A percentile compares a stretch with the other conserved stretches of the same genome.
Evolutionary conservation across 2,888 invertebrate genomes (phyloP).

Genomic region (Lamellibrachia satsuma): DNA sequence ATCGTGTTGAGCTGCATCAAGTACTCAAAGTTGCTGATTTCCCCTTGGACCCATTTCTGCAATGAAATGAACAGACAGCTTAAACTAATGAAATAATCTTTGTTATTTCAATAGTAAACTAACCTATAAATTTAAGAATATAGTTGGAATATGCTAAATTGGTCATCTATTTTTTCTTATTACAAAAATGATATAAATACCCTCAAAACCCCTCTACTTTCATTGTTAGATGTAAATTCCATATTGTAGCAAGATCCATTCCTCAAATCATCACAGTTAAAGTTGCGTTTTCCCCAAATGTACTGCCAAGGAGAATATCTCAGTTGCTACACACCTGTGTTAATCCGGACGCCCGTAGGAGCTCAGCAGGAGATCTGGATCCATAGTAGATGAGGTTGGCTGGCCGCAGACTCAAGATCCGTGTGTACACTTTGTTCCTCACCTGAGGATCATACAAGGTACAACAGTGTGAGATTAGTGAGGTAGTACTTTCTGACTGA

Average conservation of each 20-base stretch:
- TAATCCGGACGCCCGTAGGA: slow-evolving; percentile 72
- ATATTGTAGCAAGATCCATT: background rate
- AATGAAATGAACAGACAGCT: slow-evolving; percentile 24
- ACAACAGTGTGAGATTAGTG: background rate
- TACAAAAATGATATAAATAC: too few relatives aligned
- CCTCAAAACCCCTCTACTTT: background rate
- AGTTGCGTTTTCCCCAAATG: background rate
- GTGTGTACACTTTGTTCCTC: slow-evolving; percentile 73
- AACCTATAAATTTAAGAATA: background rate
- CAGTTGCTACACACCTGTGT: slow-evolving; percentile 65
- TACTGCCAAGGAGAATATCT: background rate
- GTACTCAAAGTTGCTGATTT: slow-evolving; percentile 69
- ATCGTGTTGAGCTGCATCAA: slow-evolving; percentile 69
- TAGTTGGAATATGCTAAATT: too few relatives aligned
- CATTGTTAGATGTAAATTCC: background rate
- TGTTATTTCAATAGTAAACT: background rate
- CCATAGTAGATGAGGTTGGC: slow-evolving; percentile 72
- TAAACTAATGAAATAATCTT: background rate
- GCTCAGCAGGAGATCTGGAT: slow-evolving; percentile 72
- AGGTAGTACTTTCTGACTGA: background rate
- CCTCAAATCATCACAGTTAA: background rate
- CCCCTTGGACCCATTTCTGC: slow-evolving; percentile 70
- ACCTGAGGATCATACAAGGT: slow-evolving; percentile 38
- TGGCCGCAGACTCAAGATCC: slow-evolving; percentile 72
- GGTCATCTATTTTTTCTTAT: too few relatives aligned